Evolutionary conservation across 2,888 invertebrate species (phyloP), one percentile per base, ranked within the genome.

Genomic region (Petrolisthes manimaculis): DNA sequence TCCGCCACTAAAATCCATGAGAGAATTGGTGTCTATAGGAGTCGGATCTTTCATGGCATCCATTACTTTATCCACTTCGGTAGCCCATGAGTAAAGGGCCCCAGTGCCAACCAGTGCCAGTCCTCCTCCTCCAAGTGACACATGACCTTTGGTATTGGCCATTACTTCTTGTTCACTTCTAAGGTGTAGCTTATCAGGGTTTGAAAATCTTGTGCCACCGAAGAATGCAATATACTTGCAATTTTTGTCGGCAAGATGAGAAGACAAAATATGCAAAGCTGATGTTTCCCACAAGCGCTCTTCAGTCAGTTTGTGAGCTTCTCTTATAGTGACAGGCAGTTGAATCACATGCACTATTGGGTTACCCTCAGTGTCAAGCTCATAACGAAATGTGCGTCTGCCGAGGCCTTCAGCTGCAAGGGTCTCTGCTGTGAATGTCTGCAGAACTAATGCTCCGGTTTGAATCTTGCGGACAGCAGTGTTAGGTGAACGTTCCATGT

Each of bases 1-100:
- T 93, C 97, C 97, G 92, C 97, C 97, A 93, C 98, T 98, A 92
- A 98, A 98, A 93, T 98, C 98, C 95, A 98, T 96, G 92, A 96
- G 95, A 90, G 95, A 93, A 55, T 94, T 94, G 79, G 95, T 94
- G 93, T 98, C 96, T 53, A 98, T 95, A 89, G 94, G 94, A 54
- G 95, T 94, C 80, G 93, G 91, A 92, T 95, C 94, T 14, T 94
- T 93, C 92, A 96, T 95, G 91, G 94, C 94, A 18, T 94, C 92
- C 24, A 95, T 93, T 55, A 98, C 95, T 91, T 97, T 95, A 6
- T 95, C 94, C 89, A 97, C 93, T 79, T 93, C 93, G 55, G 94
- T 94, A 2, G 98, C 97, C 98, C 98, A 98, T 3, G 97, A 96
- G 93, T 97, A 97, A 83, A 98, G 94, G 92, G 96, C 97, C 0